Evolutionary conservation across 1,140 invertebrate species (phyloP).

Genomic region (Drosophila malerkotliana): DNA sequence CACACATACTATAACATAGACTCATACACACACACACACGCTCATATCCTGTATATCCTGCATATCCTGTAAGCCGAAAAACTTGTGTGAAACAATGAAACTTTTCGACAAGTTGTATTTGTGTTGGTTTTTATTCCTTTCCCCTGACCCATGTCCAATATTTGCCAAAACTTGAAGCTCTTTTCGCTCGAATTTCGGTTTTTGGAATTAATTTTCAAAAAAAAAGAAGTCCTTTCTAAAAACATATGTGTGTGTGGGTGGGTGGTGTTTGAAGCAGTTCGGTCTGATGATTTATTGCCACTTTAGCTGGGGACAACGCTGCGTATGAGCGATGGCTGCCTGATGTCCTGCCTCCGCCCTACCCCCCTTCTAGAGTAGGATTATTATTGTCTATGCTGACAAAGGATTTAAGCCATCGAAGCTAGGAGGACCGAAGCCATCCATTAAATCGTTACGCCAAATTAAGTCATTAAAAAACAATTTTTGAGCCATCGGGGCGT

Average conservation of each 20-base stretch:
- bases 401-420: constrained; percentile 60
- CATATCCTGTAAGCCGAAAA: constrained; percentile 56
- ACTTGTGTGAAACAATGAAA: constrained; percentile 76
- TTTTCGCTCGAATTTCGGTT: constrained; percentile 10
- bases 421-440: constrained; percentile 33
- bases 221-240: constrained; percentile 42
- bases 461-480: constrained; percentile 78
- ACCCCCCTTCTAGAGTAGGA: constrained; percentile 11
- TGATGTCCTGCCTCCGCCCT: neutral
- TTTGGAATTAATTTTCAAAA: constrained; percentile 45
- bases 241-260: constrained; percentile 6
- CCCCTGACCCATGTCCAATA: constrained; percentile 57
- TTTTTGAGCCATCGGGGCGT: constrained; percentile 43
- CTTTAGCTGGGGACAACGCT: constrained; percentile 32
- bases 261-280: constrained; percentile 45
- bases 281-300: constrained; percentile 74
- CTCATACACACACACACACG: neutral
- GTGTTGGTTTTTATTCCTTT: constrained; percentile 44
- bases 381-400: constrained; percentile 50
- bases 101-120: constrained; percentile 62
- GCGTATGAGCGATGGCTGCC: constrained; percentile 69
- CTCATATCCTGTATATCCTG: constrained; percentile 17
- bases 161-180: constrained; percentile 70
- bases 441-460: constrained; percentile 64
- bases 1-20: constrained; percentile 4